These are phyloP conservation scores for Nematopogon swammerdamellus DNA, from an alignment of 2,888 invertebrate genomes.

Conservation along the genomic window DNA sequence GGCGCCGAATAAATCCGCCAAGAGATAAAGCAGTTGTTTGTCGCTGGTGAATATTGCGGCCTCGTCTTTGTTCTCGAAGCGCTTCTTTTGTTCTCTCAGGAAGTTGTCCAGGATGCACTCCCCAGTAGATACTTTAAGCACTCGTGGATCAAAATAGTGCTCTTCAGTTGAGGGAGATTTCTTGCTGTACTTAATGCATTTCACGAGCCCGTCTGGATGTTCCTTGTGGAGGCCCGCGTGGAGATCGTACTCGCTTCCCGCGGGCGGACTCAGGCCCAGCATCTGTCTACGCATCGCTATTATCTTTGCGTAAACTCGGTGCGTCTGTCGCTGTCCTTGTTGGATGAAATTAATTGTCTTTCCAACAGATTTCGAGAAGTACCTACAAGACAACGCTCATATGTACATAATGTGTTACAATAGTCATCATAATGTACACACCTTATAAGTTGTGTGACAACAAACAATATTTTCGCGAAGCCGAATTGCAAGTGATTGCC, in stretches of 20 bases:
- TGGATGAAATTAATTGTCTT: constrained; percentile 63
- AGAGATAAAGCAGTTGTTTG: constrained; percentile 68
- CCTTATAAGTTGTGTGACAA: no score
- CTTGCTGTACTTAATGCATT: constrained; percentile 43
- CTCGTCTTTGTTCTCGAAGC: constrained; percentile 34
- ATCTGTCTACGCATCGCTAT: constrained; percentile 53
- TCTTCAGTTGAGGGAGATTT: constrained; percentile 24
- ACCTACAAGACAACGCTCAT: constrained; percentile 41
- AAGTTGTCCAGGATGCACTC: constrained; percentile 64
- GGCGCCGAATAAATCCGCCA: constrained; percentile 84
- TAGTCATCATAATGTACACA: no score
- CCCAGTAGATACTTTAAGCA: constrained; percentile 33
- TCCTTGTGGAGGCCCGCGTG: constrained; percentile 30
- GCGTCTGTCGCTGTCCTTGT: constrained; percentile 70
- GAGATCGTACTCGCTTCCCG: constrained; percentile 25
- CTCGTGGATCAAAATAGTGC: constrained; percentile 41
- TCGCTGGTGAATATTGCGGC: constrained; percentile 54
- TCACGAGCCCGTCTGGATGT: constrained; percentile 36
- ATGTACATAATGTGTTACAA: no score
- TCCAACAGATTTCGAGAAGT: constrained; percentile 57
- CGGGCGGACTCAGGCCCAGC: constrained; percentile 24
- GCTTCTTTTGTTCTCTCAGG: constrained; percentile 57
- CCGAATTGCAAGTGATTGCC: no score
- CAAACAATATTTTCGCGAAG: no score
- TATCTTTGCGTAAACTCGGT: constrained; percentile 66